Conservation (phyloP, 2,888 invertebrate species). For the Tenthredo distinguenda region DNA sequence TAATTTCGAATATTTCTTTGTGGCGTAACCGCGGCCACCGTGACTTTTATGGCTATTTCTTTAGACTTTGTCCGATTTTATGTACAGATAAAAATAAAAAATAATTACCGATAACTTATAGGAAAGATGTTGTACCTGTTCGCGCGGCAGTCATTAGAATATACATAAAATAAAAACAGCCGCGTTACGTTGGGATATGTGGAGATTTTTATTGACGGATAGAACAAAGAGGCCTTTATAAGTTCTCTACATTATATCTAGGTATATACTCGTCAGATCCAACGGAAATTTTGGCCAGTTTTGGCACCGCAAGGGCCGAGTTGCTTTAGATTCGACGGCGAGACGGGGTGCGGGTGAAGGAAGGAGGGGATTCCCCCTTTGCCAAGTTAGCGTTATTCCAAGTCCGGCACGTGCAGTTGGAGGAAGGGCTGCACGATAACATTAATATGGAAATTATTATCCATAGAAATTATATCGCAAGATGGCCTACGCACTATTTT, state of each 20-base stretch:
- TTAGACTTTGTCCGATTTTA: slow-evolving; percentile 30
- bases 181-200: not conserved
- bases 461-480: slow-evolving; percentile 52
- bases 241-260: not conserved
- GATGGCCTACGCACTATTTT: not conserved
- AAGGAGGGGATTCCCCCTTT: slow-evolving; percentile 60
- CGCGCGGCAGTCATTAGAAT: slow-evolving; percentile 26
- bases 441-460: slow-evolving; percentile 72
- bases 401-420: slow-evolving; percentile 70
- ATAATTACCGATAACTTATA: not conserved
- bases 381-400: slow-evolving; percentile 71
- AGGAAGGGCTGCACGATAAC: slow-evolving; percentile 65
- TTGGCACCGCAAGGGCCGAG: slow-evolving; percentile 14
- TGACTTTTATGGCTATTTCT: not conserved
- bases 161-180: slow-evolving; percentile 13
- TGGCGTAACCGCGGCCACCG: not conserved
- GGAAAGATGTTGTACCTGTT: not conserved
- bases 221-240: not conserved
- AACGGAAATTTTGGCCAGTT: slow-evolving; percentile 33
- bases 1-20: not conserved
- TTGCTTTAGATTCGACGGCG: slow-evolving; percentile 40
- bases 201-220: not conserved
- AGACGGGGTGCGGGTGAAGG: slow-evolving; percentile 47
- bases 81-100: slow-evolving; percentile 6
- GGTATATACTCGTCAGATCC: not conserved